Conservation (phyloP, 2,113 vertebrate species). For the Corythaixoides concolor region DNA sequence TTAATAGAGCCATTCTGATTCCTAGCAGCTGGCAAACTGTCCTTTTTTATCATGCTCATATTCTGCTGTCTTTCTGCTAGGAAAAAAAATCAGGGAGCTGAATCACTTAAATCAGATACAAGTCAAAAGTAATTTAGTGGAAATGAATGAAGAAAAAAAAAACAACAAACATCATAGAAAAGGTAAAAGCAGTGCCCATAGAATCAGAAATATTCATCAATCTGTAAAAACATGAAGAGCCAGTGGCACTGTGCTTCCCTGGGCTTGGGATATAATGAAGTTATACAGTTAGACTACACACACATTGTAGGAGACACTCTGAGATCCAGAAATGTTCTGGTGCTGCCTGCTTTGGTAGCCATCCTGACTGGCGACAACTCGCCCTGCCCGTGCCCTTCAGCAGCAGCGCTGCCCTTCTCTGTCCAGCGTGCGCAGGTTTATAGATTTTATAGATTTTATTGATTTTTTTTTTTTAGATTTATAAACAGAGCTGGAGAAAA, state of each 20-base stretch:
- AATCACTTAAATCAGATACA: background rate
- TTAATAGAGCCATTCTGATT: background rate
- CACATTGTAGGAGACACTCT: background rate
- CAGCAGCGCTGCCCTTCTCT: background rate
- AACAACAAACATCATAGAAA: background rate
- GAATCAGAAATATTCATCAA: background rate
- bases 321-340: background rate
- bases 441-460: background rate
- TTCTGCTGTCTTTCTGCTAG: background rate
- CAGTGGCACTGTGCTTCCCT: background rate
- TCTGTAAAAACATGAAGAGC: background rate
- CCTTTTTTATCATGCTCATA: background rate
- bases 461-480: background rate
- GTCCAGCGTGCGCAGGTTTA: background rate
- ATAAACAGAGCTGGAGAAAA: background rate
- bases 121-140: background rate
- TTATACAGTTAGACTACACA: background rate
- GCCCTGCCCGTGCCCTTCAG: background rate
- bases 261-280: background rate
- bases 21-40: background rate
- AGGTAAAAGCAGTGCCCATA: background rate
- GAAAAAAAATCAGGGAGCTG: background rate
- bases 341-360: background rate
- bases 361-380: accelerated
- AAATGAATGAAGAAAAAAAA: background rate